These are phyloP conservation scores for Fistularia commersonii DNA, from an alignment of 2,797 vertebrate species.

Conservation along the genomic window DNA sequence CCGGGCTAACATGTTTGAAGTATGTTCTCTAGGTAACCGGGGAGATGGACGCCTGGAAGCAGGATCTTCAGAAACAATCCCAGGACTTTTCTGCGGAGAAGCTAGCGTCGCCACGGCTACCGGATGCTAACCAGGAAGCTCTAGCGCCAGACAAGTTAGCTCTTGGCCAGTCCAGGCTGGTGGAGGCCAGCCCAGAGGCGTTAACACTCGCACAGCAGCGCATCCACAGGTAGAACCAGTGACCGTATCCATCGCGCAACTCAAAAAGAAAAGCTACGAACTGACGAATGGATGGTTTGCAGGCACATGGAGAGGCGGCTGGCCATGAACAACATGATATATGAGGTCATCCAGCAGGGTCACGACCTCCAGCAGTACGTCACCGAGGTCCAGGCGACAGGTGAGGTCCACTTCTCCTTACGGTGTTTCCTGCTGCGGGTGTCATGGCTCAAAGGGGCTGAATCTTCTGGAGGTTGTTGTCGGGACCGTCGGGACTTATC, in stretches of 20 bases:
- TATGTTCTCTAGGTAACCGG: conserved; percentile 83
- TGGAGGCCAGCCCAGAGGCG: conserved; percentile 81
- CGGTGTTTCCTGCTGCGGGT: background rate
- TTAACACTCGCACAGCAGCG: conserved; percentile 91
- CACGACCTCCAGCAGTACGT: conserved; percentile 97
- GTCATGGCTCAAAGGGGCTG: background rate
- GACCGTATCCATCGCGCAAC: background rate
- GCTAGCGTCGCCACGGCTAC: conserved; percentile 78
- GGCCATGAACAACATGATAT: conserved; percentile 98
- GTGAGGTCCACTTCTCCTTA: conserved; percentile 52
- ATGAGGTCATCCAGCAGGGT: conserved; percentile 95
- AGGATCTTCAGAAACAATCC: conserved; percentile 91
- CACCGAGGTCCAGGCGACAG: conserved; percentile 93
- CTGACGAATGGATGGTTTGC: conserved; percentile 7
- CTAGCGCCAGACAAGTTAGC: conserved; percentile 85
- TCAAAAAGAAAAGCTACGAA: background rate
- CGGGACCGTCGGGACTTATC: too few species aligned
- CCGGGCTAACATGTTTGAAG: background rate
- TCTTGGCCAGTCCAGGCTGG: conserved; percentile 81
- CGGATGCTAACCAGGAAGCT: conserved; percentile 79
- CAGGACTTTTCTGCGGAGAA: conserved; percentile 93
- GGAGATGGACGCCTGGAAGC: conserved; percentile 95
- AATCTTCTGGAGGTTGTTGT: too few species aligned
- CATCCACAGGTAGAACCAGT: conserved; percentile 74
- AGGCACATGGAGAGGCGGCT: conserved; percentile 91